These are phyloP conservation scores for Manduca sexta DNA, from an alignment of 1,140 invertebrate genomes.

Conservation along the genomic window DNA sequence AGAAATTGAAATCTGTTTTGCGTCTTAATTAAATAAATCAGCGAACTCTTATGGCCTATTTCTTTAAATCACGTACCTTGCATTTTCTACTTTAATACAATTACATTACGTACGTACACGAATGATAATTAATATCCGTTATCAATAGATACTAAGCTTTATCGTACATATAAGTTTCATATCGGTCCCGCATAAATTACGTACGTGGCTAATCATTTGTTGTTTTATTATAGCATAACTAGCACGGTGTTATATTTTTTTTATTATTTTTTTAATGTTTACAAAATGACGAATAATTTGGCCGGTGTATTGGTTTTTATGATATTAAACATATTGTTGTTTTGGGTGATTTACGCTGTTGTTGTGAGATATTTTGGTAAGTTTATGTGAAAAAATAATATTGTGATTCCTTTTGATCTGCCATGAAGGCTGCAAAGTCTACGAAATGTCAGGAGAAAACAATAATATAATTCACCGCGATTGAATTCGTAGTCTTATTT, in stretches of 20 bases:
- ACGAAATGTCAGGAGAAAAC: too few species aligned
- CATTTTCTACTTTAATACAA: background rate
- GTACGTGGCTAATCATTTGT: conserved; percentile 16
- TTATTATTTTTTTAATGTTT: conserved; percentile 2
- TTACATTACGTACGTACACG: background rate
- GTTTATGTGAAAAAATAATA: conserved; percentile 7
- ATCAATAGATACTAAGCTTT: conserved; percentile 2
- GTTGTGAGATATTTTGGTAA: conserved; percentile 42
- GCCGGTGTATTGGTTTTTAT: conserved; percentile 39
- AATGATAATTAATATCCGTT: conserved; percentile 3
- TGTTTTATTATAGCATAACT: conserved; percentile 13
- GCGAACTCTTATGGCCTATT: too few species aligned
- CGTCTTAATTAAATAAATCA: too few species aligned
- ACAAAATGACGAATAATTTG: conserved; percentile 29
- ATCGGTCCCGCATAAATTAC: background rate
- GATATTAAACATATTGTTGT: conserved; percentile 39
- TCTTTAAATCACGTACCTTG: too few species aligned
- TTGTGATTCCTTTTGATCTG: too few species aligned
- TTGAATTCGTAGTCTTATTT: too few species aligned
- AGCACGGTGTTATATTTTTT: conserved; percentile 1
- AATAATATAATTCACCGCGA: too few species aligned
- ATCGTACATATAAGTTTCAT: conserved; percentile 1
- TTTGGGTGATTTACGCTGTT: conserved; percentile 47
- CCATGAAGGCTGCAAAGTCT: too few species aligned
- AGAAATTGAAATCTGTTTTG: too few species aligned